phyloP scores from a whole-genome alignment of 2,888 invertebrate species.

The Orthosia gothica region DNA sequence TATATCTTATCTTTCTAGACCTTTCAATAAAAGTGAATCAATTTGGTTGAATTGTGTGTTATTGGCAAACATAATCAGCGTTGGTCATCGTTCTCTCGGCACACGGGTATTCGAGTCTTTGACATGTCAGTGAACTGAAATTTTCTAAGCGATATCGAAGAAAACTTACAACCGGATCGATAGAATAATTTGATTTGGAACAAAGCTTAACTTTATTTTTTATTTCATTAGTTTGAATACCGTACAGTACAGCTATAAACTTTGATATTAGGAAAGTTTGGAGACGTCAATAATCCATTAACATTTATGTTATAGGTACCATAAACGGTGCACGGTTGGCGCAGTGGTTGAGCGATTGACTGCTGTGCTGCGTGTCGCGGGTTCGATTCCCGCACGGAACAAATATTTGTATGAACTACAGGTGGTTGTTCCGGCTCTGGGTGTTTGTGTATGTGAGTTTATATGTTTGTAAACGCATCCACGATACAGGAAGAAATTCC shows the following conservation, averaged over 20 bases:
- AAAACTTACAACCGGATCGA: background rate
- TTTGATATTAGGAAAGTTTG: background rate
- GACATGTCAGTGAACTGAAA: background rate
- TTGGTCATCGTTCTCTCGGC: background rate
- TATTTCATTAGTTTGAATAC: too few relatives aligned
- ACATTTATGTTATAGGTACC: background rate
- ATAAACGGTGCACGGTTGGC: too few relatives aligned
- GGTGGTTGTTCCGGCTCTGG: too few relatives aligned
- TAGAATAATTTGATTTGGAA: background rate
- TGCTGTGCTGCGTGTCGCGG: too few relatives aligned
- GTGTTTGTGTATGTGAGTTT: too few relatives aligned
- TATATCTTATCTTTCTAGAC: background rate
- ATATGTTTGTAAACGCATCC: too few relatives aligned
- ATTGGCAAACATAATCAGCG: background rate
- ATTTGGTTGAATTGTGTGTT: background rate
- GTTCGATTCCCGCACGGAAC: too few relatives aligned
- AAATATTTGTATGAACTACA: too few relatives aligned
- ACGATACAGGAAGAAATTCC: too few relatives aligned
- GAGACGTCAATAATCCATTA: constrained; percentile 5
- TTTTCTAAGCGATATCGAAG: background rate
- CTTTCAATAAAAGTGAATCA: background rate
- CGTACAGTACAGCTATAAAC: background rate
- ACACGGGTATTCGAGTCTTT: background rate
- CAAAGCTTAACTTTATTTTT: background rate
- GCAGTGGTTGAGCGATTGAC: too few relatives aligned